Conservation (phyloP, 1,140 invertebrate genomes). For the Bradynema listronoti region DNA sequence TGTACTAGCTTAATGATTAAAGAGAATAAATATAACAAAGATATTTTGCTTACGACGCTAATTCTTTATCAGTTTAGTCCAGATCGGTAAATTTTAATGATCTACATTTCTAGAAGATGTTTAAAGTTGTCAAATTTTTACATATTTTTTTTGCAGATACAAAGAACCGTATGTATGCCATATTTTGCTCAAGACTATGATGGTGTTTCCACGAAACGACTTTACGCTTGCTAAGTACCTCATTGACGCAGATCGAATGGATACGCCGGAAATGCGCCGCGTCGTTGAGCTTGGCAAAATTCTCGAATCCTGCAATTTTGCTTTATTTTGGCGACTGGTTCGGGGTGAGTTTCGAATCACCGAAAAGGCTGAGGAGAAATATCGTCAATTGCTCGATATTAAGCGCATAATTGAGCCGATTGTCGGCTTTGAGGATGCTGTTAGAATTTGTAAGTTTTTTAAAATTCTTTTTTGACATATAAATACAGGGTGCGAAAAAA, state of each 20-base stretch:
- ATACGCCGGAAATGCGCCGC: constrained; percentile 49
- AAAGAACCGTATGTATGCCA: constrained; percentile 46
- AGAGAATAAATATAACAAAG: constrained; percentile 57
- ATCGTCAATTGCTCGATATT: constrained; percentile 53
- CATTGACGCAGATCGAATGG: constrained; percentile 44
- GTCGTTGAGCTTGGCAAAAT: constrained; percentile 47
- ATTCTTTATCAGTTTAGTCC: constrained; percentile 56
- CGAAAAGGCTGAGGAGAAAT: constrained; percentile 51
- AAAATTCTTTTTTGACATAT: too few relatives aligned
- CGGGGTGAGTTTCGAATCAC: constrained; percentile 59
- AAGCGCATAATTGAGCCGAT: constrained; percentile 61
- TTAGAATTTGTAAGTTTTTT: constrained; percentile 71
- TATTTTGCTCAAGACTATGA: constrained; percentile 53
- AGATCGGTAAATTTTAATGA: constrained; percentile 24
- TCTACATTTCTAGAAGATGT: neutral
- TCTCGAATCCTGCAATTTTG: constrained; percentile 54
- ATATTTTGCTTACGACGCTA: constrained; percentile 51
- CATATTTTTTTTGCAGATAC: constrained; percentile 52
- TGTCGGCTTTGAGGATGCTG: constrained; percentile 85
- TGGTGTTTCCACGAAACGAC: constrained; percentile 53
- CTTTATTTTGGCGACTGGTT: constrained; percentile 67
- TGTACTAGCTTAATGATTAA: constrained; percentile 38
- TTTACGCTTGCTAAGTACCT: constrained; percentile 55
- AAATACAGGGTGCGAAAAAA: too few relatives aligned
- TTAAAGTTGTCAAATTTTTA: too few relatives aligned